Evolutionary conservation across 1,140 invertebrate genomes (phyloP).

Genomic region (Procambarus clarkii): DNA sequence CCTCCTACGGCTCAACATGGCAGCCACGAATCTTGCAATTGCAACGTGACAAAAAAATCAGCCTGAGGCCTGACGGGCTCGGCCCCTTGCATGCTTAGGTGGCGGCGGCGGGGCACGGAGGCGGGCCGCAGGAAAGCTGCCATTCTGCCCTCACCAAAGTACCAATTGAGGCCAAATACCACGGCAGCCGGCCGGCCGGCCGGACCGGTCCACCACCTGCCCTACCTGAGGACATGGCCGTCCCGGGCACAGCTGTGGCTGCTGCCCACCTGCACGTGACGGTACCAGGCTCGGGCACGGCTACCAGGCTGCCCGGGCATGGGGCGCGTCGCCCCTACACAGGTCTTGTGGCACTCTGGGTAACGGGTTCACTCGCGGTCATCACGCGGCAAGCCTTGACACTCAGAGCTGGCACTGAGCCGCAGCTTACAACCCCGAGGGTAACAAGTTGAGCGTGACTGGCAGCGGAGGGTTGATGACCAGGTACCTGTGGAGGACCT

Average conservation of each 20-base stretch:
- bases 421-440: not conserved
- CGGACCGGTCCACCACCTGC: slow-evolving; percentile 67
- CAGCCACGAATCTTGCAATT: slow-evolving; percentile 51
- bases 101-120: slow-evolving; percentile 37
- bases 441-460: slow-evolving; percentile 29
- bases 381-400: too few species aligned
- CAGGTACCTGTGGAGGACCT: not conserved
- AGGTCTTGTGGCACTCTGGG: too few species aligned
- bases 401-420: too few species aligned
- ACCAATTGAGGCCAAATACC: slow-evolving; percentile 70
- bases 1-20: slow-evolving; percentile 55
- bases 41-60: slow-evolving; percentile 67
- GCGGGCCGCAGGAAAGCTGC: slow-evolving; percentile 66
- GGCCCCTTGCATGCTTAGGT: slow-evolving; percentile 66
- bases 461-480: slow-evolving; percentile 10
- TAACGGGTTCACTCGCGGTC: too few species aligned
- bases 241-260: not conserved
- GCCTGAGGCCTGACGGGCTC: slow-evolving; percentile 46
- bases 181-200: slow-evolving; percentile 58
- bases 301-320: not conserved
- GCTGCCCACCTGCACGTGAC: slow-evolving; percentile 39
- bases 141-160: slow-evolving; percentile 65
- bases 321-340: too few species aligned
- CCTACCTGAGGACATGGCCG: slow-evolving; percentile 58
- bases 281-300: slow-evolving; percentile 5